phyloP scores from a whole-genome alignment of 2,888 invertebrate genomes.

The Encarsia formosa region DNA sequence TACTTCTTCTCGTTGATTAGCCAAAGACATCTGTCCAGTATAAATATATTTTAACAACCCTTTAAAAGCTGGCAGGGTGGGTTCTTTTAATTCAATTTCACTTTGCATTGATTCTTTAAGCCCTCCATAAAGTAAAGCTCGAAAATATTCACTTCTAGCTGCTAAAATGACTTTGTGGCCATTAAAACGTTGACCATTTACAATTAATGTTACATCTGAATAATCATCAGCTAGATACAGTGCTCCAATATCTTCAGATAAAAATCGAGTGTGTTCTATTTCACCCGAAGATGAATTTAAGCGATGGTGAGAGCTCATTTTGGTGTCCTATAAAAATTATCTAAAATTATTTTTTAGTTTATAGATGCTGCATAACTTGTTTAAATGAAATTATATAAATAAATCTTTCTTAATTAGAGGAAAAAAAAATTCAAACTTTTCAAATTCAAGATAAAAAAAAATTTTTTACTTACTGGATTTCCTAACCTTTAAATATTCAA shows the following conservation, averaged over 20 bases:
- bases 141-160: slow-evolving; percentile 92
- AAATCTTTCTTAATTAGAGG: too few relatives aligned
- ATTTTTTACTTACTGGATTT: too few relatives aligned
- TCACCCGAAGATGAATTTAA: slow-evolving; percentile 53
- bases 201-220: slow-evolving; percentile 83
- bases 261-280: slow-evolving; percentile 65
- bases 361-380: too few relatives aligned
- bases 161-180: slow-evolving; percentile 86
- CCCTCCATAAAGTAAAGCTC: slow-evolving; percentile 78
- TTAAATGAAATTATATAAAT: too few relatives aligned
- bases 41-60: slow-evolving; percentile 93
- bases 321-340: too few relatives aligned
- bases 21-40: slow-evolving; percentile 70
- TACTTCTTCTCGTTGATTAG: slow-evolving; percentile 57
- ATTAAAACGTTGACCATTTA: slow-evolving; percentile 69
- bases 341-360: too few relatives aligned
- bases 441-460: too few relatives aligned
- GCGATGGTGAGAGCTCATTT: slow-evolving; percentile 47
- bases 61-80: slow-evolving; percentile 80
- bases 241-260: slow-evolving; percentile 82
- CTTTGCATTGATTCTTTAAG: slow-evolving; percentile 69
- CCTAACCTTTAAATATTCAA: too few relatives aligned
- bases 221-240: slow-evolving; percentile 84
- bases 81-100: slow-evolving; percentile 81
- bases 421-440: too few relatives aligned